Evolutionary conservation across 2,797 vertebrate species (phyloP).

Genomic region (Oreonectes daqikongensis): DNA sequence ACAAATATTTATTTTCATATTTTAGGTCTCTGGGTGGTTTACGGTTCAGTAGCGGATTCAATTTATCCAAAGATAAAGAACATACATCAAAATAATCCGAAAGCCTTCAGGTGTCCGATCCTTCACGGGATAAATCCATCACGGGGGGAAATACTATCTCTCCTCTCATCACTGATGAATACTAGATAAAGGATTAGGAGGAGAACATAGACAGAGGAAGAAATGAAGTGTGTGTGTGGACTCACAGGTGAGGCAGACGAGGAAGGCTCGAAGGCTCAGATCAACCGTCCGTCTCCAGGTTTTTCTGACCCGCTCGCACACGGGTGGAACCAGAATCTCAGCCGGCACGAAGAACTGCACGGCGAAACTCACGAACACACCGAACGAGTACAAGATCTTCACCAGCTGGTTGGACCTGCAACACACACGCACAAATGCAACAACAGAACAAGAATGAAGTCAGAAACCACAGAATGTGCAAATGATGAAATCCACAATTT

Average conservation of each 20-base stretch:
- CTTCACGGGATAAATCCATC: slow-evolving; percentile 47
- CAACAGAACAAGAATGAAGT: background rate
- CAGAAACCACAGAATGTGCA: slow-evolving; percentile 17
- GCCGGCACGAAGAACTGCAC: slow-evolving; percentile 90
- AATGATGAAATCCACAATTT: background rate
- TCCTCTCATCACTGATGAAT: slow-evolving; percentile 13
- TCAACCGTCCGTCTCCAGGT: slow-evolving; percentile 56
- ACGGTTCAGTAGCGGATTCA: slow-evolving; percentile 48
- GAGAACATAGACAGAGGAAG: background rate
- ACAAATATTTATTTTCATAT: slow-evolving; percentile 57
- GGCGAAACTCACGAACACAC: slow-evolving; percentile 87
- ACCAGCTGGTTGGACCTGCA: slow-evolving; percentile 59
- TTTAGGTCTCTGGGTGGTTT: slow-evolving; percentile 39
- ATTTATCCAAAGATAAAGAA: slow-evolving; percentile 55
- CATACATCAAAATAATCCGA: slow-evolving; percentile 45
- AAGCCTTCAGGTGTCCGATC: slow-evolving; percentile 17
- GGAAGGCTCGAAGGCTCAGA: slow-evolving; percentile 44
- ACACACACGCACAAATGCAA: slow-evolving; percentile 21
- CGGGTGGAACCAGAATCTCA: slow-evolving; percentile 80
- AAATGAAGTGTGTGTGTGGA: slow-evolving; percentile 10
- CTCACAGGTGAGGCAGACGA: slow-evolving; percentile 58
- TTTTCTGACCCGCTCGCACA: slow-evolving; percentile 72
- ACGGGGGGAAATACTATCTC: slow-evolving; percentile 6
- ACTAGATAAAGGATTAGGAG: slow-evolving; percentile 14
- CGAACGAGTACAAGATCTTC: slow-evolving; percentile 72